Evolutionary conservation across 2,797 vertebrate genomes (phyloP), one percentile per base, ranked within the genome.

Genomic region (Cygnus olor): DNA sequence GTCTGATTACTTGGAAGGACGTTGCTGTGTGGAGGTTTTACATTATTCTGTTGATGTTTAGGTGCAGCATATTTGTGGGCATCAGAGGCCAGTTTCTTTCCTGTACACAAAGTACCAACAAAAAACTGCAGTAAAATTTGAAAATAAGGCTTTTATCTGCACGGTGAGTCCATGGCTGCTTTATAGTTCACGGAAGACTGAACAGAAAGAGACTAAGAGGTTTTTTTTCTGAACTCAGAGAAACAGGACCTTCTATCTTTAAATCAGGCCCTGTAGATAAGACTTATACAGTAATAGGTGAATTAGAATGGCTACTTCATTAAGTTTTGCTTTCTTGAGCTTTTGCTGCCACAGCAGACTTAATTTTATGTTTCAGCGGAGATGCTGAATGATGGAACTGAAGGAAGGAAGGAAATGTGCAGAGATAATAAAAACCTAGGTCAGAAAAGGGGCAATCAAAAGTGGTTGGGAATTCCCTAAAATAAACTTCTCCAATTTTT

Each of bases 371-470:
- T 78, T 78, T 53, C 87, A 89, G 34, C 49, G 99, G 99, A 98
- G 85, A 97, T 98, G 78, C 80, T 99, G 93, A 99, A 98, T 45
- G 98, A 99, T 96, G 98, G 98, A 77, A 99, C 98, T 1, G 98
- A 53, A 15, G 25, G 91, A 98, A 97, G 40, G 24, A 49, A 49
- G 47, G 47, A 24, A 49, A 49, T 49, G 22, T 49, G 47, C 47
- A 49, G 13, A 49, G 47, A 49, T 25, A 49, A 49, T 49, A 49
- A 49, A 49, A 24, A 24, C 47, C 22, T 14, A 49, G 47, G 13
- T 49, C 22, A 49, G 47, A 49, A 49, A 49, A 24, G 47, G 47
- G 47, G 47, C 47, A 25, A 49, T 49, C 47, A 49, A 24, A 49
- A 49, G 47, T 8, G 22, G 22, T 24, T 49, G 22, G 47, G 47